phyloP scores from a whole-genome alignment of 2,797 vertebrate genomes.

The Aythya fuligula region DNA sequence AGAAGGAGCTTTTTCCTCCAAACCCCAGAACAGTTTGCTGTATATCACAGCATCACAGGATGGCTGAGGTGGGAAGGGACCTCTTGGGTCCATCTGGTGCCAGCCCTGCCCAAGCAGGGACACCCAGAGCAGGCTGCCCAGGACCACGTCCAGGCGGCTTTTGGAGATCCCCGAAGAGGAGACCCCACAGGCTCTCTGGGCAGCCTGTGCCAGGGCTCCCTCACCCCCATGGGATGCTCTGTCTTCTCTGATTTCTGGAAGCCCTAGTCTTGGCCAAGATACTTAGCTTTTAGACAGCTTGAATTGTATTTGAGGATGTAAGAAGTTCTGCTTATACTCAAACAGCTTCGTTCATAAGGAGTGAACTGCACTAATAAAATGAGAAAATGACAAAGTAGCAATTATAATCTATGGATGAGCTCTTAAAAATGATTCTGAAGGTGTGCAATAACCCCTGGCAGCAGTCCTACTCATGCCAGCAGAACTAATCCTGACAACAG shows the following conservation, averaged over 20 bases:
- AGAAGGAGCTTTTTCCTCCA: not conserved
- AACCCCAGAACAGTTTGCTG: not conserved
- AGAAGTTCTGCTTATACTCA: not conserved
- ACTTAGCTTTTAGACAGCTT: not conserved
- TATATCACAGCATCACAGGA: not conserved
- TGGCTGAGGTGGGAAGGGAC: not conserved
- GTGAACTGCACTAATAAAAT: not conserved
- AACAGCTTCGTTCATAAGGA: not conserved
- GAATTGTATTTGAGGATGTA: not conserved
- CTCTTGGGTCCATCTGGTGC: not conserved
- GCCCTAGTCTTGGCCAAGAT: not conserved
- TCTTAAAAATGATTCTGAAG: not conserved
- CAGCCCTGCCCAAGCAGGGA: not conserved
- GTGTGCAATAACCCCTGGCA: not conserved
- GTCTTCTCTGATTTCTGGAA: not conserved
- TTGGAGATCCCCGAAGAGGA: not conserved
- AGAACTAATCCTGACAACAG: not conserved
- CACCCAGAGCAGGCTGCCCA: not conserved
- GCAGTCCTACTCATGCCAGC: not conserved
- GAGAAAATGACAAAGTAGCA: not conserved
- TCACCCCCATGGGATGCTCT: not conserved
- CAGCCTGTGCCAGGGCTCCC: not conserved
- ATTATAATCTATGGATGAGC: not conserved
- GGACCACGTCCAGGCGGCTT: not conserved
- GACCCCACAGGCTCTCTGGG: not conserved